Base-by-base conservation (phyloP, 2,888 invertebrate genomes). In the Acrobasis repandana region DNA sequence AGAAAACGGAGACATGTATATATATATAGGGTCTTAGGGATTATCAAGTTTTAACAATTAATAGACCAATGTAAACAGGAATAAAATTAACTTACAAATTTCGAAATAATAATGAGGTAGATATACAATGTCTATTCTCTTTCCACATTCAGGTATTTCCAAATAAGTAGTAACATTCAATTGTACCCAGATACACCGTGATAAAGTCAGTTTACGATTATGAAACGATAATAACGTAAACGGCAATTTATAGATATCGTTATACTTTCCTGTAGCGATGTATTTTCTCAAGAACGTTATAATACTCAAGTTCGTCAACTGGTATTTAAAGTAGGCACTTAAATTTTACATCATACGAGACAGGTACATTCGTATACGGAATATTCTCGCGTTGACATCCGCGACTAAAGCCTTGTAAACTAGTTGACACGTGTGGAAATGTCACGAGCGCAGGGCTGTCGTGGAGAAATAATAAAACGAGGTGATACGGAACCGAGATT, bases 401-500 rank as follows among this genome's bases (percentile, higher is more conserved):
- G 56, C 56, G n/a, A 18, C 52, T 10, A 20, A 59, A 61, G 43
- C 60, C 61, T 61, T 64, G 59, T 60, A 56, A 59, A 62, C 60
- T 48, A 34, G 49, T 61, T 60, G 46, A 34, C 62, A 61, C 57
- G 63, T 66, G 63, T 66, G 60, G 34, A 61, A 63, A 62, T 56
- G 51, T 57, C 46, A 56, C 52, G 46, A 47, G 43, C 57, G 54
- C 46, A 46, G 52, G 60, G 52, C 47, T 34, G 34, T 33, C 34
- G 33, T 46, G 33, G 15, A 60, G 38, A 59, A 60, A 60, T 46
- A 52, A 52, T 50, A 50, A 59, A 59, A 34, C 33, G 51, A 58
- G 38, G 49, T 36, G 59, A 60, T 51, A 60, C 51, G 43, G 46
- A 52, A 52, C 46, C 43, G 66, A 71, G 72, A 74, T 74, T 70